Conservation (phyloP, 1,140 invertebrate genomes). For the Drosophila seguyi region DNA sequence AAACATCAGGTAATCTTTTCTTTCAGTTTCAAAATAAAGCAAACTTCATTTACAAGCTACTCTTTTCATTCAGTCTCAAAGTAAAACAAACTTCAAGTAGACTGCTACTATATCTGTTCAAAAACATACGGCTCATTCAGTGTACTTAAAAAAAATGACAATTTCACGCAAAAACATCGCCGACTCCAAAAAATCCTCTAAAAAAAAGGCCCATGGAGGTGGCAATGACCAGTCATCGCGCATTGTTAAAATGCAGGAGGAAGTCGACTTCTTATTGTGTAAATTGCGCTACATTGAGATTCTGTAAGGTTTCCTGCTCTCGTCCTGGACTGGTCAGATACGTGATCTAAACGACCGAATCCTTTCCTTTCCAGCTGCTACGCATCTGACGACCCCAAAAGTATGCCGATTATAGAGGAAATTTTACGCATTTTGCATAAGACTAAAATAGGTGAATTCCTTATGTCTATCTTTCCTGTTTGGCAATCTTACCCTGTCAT, state of each 20-base stretch:
- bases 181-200: neutral
- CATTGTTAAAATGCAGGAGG: slow-evolving; percentile 97
- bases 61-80: neutral
- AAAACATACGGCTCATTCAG: neutral
- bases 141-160: neutral
- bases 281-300: slow-evolving; percentile 99
- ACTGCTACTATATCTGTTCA: neutral
- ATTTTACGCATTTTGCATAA: slow-evolving; percentile 98
- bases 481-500: slow-evolving; percentile 35
- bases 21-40: too few species aligned
- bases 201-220: neutral
- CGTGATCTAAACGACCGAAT: neutral
- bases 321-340: neutral
- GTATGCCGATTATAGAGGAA: slow-evolving; percentile 92
- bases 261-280: slow-evolving; percentile 99
- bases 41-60: neutral
- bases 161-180: too few species aligned
- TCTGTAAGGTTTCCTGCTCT: slow-evolving; percentile 86
- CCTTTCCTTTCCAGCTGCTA: slow-evolving; percentile 89
- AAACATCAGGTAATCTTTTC: too few species aligned
- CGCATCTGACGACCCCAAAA: slow-evolving; percentile 92
- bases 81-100: neutral
- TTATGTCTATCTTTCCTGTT: neutral
- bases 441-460: slow-evolving; percentile 90
- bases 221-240: slow-evolving; percentile 90